phyloP scores from a whole-genome alignment of 2,888 invertebrate species.

The Nomada lathburiana region DNA sequence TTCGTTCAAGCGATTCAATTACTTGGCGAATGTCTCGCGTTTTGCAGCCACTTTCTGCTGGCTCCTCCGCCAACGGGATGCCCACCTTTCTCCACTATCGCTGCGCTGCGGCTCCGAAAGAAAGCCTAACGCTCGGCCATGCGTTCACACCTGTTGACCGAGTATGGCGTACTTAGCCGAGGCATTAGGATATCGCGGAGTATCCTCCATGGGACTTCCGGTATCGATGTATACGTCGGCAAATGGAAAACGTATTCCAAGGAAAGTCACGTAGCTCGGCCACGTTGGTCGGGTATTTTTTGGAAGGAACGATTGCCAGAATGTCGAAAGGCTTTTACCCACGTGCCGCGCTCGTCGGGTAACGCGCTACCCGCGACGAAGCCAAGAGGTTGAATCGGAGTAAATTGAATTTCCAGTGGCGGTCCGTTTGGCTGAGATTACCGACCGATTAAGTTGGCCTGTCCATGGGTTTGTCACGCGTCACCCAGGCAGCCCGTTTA shows the following conservation, averaged over 20 bases:
- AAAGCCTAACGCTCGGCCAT: constrained; percentile 1
- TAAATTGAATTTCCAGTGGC: constrained; percentile 48
- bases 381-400: not conserved
- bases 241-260: too few relatives aligned
- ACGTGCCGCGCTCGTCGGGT: not conserved
- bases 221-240: not conserved
- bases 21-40: not conserved
- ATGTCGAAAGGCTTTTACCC: not conserved
- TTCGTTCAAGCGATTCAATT: not conserved
- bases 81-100: not conserved
- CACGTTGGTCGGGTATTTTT: not conserved
- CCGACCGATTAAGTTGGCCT: constrained; percentile 61
- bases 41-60: not conserved
- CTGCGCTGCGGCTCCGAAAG: not conserved
- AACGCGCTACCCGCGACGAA: not conserved
- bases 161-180: constrained; percentile 9
- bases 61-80: too few relatives aligned
- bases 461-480: constrained; percentile 28
- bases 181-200: not conserved
- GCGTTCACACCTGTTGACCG: constrained; percentile 39
- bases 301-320: not conserved
- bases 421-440: constrained; percentile 43
- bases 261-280: too few relatives aligned
- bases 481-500: constrained; percentile 17
- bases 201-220: not conserved